Evolutionary conservation across 2,797 vertebrate genomes (phyloP).

Genomic region (Platalea minor): DNA sequence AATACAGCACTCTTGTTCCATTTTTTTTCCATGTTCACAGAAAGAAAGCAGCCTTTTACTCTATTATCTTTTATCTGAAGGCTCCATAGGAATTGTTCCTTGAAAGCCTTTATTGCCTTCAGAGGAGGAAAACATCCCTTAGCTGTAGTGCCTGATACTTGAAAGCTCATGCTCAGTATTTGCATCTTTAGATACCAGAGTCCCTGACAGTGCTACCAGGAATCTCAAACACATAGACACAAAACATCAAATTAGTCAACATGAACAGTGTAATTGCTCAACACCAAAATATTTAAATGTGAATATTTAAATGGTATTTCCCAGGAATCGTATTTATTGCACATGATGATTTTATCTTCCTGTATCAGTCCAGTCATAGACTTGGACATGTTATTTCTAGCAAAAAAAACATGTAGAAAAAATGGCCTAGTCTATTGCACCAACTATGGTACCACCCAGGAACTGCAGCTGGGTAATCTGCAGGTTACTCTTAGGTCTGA

Average conservation of each 20-base stretch:
- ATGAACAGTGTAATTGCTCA: background rate
- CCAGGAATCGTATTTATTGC: background rate
- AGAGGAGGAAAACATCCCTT: background rate
- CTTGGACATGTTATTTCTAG: background rate
- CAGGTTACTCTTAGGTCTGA: background rate
- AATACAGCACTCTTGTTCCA: background rate
- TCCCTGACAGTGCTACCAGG: background rate
- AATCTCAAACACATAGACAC: background rate
- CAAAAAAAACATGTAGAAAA: background rate
- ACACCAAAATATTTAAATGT: background rate
- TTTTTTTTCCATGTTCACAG: rapidly evolving
- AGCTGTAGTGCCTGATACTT: background rate
- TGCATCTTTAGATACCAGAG: background rate
- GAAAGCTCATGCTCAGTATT: background rate
- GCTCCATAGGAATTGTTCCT: background rate
- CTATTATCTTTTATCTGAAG: background rate
- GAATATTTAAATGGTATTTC: background rate
- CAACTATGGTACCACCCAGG: background rate
- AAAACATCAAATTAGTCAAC: background rate
- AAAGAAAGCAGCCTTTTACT: background rate
- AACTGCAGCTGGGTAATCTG: background rate
- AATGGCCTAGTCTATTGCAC: background rate
- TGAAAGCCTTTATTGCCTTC: background rate
- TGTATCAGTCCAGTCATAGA: background rate
- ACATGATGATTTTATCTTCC: background rate